Percentiles rank a stretch among this genome's conserved stretches.
These are phyloP conservation scores for Sakesphorus luctuosus DNA, from an alignment of 2,113 vertebrate genomes.

Conservation along the genomic window DNA sequence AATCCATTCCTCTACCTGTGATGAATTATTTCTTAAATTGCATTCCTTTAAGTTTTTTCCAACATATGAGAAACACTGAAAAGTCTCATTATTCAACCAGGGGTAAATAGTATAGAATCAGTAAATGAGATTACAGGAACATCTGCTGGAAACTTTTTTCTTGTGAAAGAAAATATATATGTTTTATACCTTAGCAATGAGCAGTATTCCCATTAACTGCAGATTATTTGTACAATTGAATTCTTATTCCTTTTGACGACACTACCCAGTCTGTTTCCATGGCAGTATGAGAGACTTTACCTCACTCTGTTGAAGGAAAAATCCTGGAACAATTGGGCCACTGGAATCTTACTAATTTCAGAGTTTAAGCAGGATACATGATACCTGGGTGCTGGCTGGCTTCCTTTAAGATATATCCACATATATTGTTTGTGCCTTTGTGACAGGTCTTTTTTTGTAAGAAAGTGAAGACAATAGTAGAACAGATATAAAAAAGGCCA, in stretches of 20 bases:
- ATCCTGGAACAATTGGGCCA: not conserved
- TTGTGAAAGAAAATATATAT: not conserved
- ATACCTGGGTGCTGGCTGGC: not conserved
- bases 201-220: not conserved
- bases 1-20: not conserved
- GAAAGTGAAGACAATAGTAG: not conserved
- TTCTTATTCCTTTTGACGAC: not conserved
- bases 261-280: not conserved
- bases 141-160: slow-evolving; percentile 19
- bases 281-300: not conserved
- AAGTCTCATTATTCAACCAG: not conserved
- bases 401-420: not conserved
- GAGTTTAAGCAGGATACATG: not conserved
- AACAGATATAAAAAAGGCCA: not conserved
- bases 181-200: slow-evolving; percentile 14
- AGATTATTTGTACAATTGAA: not conserved
- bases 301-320: not conserved
- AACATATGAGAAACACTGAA: not conserved
- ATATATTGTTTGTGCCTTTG: not conserved
- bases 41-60: not conserved
- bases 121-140: slow-evolving; percentile 26
- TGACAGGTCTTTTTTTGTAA: not conserved
- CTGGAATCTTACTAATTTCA: not conserved
- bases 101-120: not conserved
- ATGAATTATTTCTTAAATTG: slow-evolving; percentile 5